Evolutionary conservation across 2,113 vertebrate species (phyloP), one percentile per base, ranked within the genome.

Genomic region (Zosterops lateralis): DNA sequence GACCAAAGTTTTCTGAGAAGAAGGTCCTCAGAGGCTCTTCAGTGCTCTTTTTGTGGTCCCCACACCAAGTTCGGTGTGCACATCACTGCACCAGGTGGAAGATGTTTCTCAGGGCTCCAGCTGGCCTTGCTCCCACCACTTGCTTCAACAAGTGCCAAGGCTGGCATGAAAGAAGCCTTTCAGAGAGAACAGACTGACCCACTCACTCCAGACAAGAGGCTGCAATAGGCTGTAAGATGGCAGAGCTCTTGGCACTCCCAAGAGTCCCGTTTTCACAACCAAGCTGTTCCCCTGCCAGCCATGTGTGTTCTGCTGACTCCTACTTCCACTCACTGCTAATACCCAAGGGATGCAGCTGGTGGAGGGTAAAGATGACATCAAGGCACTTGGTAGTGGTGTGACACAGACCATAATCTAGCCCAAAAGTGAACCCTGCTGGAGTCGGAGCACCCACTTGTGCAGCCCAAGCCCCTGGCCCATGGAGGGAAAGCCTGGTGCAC

Each of bases 131-230:
- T 80, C 54, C 60, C 53, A 78, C 53, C 57, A 64, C 16, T 47
- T 18, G 19, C 65, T 82, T 47, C 31, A 53, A 12, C 26, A 67
- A 84, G 31, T 47, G 90, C 92, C 80, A 88, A 70, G 56, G 48
- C 48, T 72, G n/a, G n/a, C 60, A 64, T 67, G 56, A 90, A 93
- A 93, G 90, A 31, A 66, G 65, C 44, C 47, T 88, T 92, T 96
- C 85, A 95, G 48, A 77, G 62, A 25, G 89, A 72, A 87, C 44
- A 87, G 36, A 68, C 31, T 18, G 20, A 68, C 24, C 36, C 77
- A 61, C 57, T 40, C 74, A 40, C 78, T 91, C 60, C 88, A 87
- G 75, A 79, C 54, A 83, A 68, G 58, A 77, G 50, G 38, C 72
- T 88, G 65, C 45, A 81, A n/a, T 6, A 47, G 77, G 51, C 1